phyloP scores from a whole-genome alignment of 2,797 vertebrate species.

The Threskiornis aethiopicus region DNA sequence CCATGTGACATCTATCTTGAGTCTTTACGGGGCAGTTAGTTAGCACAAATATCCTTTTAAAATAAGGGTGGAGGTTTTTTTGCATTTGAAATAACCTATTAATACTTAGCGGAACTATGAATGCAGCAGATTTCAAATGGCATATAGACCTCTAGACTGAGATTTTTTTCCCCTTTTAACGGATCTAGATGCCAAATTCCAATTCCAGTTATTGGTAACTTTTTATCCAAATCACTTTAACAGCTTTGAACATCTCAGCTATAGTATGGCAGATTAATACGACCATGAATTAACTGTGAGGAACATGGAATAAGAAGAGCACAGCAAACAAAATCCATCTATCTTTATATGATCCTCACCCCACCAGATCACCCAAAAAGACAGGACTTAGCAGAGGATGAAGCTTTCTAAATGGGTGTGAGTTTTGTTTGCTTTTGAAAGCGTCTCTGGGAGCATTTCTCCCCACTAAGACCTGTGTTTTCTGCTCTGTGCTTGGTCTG shows the following conservation, averaged over 20 bases:
- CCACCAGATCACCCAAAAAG: not conserved
- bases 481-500: not conserved
- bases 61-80: not conserved
- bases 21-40: not conserved
- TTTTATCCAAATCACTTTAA: constrained; percentile 24
- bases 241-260: not conserved
- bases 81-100: not conserved
- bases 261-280: not conserved
- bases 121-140: not conserved
- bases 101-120: not conserved
- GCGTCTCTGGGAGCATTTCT: not conserved
- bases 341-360: not conserved
- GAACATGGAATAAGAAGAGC: not conserved
- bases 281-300: not conserved
- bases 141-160: not conserved
- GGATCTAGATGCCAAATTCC: not conserved
- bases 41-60: not conserved
- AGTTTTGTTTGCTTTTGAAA: not conserved
- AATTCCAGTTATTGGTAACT: not conserved
- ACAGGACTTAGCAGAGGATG: not conserved
- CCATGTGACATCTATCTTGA: not conserved
- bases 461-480: not conserved
- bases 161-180: not conserved
- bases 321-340: not conserved
- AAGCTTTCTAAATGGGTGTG: not conserved